Base-by-base conservation (phyloP, 2,113 vertebrate species). In the Acanthisitta chloris region DNA sequence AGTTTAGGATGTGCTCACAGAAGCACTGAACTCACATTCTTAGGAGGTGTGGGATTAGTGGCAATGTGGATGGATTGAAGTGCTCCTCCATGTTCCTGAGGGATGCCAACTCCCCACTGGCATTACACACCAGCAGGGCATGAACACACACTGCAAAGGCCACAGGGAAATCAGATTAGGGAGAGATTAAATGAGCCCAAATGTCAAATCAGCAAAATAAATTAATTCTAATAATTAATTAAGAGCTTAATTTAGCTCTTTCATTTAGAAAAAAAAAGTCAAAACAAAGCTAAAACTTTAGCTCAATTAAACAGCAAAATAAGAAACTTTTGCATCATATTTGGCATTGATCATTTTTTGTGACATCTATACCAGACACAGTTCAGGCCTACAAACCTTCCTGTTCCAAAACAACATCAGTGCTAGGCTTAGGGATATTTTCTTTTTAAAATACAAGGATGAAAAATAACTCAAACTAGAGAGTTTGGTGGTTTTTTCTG, bases 41-140 rank as follows among this genome's bases (percentile, higher is more conserved):
- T 23, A 98, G 91, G 20, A 98, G 96, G 49, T 97, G 17, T 0
- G 96, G 98, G n/a, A 88, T 94, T 25, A 98, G 73, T 24, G 98
- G 98, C 38, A 98, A 84, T 0, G 96, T 92, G 24, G 96, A 62
- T 29, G 98, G 98, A 69, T 77, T 97, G 70, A 98, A 96, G 92
- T 98, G 83, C 84, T 98, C 98, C 66, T 97, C 97, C 86, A 98
- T 80, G 67, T 98, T 98, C 78, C 97, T 98, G 86, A 98, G 85
- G 42, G 94, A 92, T 16, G 96, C 97, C 49, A 98, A 96, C 95
- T 98, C 98, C 23, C 97, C 79, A 16, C 98, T 98, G 42, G 98
- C 98, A 28, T 98, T 98, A 64, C 98, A 97, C 36, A 98, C 98
- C 64, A 98, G 84, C 83, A 98, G 84, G 24, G 98, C 98, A 2